phyloP scores from a whole-genome alignment of 2,888 invertebrate species.

The Himalopsyche anomala region DNA sequence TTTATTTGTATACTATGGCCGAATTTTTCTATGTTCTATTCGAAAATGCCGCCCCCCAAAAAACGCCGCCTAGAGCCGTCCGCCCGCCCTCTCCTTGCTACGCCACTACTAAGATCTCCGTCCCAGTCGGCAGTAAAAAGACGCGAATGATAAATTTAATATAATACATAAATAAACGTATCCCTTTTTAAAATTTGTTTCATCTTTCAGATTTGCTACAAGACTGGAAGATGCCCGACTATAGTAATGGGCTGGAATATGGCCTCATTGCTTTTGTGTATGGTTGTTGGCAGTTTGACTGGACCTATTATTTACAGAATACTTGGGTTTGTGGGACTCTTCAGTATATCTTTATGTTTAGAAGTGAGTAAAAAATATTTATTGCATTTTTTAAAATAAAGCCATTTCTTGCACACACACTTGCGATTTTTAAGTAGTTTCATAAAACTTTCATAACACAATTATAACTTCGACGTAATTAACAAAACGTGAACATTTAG shows the following conservation, averaged over 20 bases:
- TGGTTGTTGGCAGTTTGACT: conserved; percentile 80
- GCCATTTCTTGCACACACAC: neutral
- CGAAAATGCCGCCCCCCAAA: no score
- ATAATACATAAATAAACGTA: no score
- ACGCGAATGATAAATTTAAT: no score
- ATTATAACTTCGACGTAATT: no score
- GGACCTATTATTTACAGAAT: conserved; percentile 83
- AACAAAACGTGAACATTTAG: no score
- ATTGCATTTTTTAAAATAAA: neutral
- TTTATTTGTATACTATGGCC: no score
- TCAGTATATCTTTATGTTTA: conserved; percentile 44
- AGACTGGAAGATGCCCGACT: conserved; percentile 73
- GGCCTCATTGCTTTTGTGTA: conserved; percentile 74
- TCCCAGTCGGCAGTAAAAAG: no score
- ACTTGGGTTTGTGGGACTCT: conserved; percentile 80
- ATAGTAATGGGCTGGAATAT: conserved; percentile 80
- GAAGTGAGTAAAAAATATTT: conserved; percentile 43
- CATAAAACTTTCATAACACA: no score
- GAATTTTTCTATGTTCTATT: no score
- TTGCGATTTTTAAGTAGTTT: neutral
- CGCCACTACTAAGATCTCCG: no score
- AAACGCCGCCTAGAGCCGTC: no score
- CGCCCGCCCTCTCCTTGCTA: no score
- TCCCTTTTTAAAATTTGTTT: neutral
- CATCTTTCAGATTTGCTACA: conserved; percentile 73